These are phyloP conservation scores for Pygoscelis antarcticus DNA, from an alignment of 2,113 vertebrate species.

Conservation along the genomic window DNA sequence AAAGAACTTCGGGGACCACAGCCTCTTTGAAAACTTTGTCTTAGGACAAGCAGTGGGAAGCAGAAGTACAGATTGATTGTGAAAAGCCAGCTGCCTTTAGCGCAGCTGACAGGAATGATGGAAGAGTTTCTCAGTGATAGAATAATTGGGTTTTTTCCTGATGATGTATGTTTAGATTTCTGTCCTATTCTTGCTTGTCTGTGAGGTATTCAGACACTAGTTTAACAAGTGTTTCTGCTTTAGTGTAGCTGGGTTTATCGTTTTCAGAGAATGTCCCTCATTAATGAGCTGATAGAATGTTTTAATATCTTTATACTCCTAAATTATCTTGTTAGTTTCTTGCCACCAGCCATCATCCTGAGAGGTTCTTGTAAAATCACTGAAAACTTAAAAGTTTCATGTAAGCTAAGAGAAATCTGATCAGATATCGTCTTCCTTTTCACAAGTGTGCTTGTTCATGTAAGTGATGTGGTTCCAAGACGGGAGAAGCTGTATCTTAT, in stretches of 20 bases:
- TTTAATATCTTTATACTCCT: neutral
- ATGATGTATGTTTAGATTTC: neutral
- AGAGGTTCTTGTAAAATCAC: neutral
- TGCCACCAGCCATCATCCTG: neutral
- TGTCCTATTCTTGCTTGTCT: neutral
- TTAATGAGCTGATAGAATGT: neutral
- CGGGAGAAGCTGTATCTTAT: neutral
- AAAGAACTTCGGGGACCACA: neutral
- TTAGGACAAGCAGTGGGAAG: neutral
- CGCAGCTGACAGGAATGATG: neutral
- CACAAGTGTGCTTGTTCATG: fast-evolving
- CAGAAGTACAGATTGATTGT: neutral
- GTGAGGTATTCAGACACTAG: neutral
- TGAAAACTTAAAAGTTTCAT: neutral
- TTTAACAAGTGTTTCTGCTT: neutral
- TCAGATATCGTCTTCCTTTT: neutral
- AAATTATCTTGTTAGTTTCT: neutral
- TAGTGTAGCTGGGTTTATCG: neutral
- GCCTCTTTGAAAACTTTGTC: neutral
- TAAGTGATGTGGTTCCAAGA: neutral
- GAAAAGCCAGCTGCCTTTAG: neutral
- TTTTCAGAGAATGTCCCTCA: neutral
- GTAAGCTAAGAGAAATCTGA: neutral
- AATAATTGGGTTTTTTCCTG: neutral
- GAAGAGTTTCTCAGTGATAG: neutral